A percentile compares a stretch with the other conserved stretches of the same genome.
These are phyloP conservation scores for Patella pellucida DNA, from an alignment of 2,888 invertebrate genomes.

Conservation along the genomic window DNA sequence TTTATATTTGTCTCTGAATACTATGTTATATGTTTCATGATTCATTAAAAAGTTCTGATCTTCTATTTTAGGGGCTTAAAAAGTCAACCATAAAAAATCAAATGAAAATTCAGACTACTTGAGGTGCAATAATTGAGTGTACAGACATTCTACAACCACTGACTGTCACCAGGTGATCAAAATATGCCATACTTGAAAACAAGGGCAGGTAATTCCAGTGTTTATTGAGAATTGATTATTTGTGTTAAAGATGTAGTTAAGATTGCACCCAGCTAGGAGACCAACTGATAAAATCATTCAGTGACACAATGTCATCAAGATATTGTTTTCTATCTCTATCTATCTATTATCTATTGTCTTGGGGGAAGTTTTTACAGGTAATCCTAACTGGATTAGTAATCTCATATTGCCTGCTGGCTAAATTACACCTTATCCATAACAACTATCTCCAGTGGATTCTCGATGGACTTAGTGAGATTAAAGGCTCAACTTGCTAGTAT, in stretches of 20 bases:
- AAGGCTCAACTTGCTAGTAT: background rate
- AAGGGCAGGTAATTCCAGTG: background rate
- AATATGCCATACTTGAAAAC: background rate
- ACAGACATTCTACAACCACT: background rate
- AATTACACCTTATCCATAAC: background rate
- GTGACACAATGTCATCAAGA: no score
- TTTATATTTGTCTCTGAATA: no score
- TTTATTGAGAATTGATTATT: slow-evolving; percentile 1
- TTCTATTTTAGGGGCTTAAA: no score
- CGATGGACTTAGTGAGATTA: background rate
- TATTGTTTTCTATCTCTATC: no score
- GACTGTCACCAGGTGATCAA: background rate
- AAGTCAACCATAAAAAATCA: no score
- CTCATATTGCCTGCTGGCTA: background rate
- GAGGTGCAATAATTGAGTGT: no score
- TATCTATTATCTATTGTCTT: no score
- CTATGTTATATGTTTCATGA: no score
- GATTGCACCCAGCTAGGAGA: no score
- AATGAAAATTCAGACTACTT: no score
- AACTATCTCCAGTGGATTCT: background rate
- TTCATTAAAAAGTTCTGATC: no score
- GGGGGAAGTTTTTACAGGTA: background rate
- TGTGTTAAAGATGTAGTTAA: background rate
- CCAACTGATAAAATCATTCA: no score
- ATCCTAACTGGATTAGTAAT: background rate